phyloP scores from a whole-genome alignment of 2,113 vertebrate genomes.

The Axis porcinus region DNA sequence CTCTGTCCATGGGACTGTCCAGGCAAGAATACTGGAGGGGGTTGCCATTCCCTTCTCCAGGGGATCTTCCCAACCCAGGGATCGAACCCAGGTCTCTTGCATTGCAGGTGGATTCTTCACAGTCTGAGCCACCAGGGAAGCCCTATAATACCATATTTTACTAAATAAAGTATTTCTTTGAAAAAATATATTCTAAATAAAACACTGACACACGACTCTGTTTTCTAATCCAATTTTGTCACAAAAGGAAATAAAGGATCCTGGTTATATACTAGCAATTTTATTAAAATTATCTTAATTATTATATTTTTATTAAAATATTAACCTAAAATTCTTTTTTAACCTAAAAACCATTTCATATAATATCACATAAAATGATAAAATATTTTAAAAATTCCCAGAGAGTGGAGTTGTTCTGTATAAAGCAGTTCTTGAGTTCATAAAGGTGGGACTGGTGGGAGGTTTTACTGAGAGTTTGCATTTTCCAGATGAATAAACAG shows the following conservation, averaged over 20 bases:
- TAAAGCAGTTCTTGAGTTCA: neutral
- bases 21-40: neutral
- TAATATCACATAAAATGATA: neutral
- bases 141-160: neutral
- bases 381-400: neutral
- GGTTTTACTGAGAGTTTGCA: neutral
- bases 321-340: neutral
- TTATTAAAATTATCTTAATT: slow-evolving; percentile 16
- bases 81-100: neutral
- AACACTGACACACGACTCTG: neutral
- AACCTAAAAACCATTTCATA: neutral
- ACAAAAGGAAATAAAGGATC: neutral
- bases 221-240: neutral
- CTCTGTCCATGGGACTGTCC: neutral
- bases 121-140: neutral
- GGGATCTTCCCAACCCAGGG: neutral
- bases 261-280: neutral
- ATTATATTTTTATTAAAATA: neutral
- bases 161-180: neutral
- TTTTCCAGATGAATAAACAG: neutral
- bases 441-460: neutral
- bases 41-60: neutral
- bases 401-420: neutral
- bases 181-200: slow-evolving; percentile 1
- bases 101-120: neutral